Base-by-base conservation (phyloP, 2,797 vertebrate species). In the Lacerta viridis region DNA sequence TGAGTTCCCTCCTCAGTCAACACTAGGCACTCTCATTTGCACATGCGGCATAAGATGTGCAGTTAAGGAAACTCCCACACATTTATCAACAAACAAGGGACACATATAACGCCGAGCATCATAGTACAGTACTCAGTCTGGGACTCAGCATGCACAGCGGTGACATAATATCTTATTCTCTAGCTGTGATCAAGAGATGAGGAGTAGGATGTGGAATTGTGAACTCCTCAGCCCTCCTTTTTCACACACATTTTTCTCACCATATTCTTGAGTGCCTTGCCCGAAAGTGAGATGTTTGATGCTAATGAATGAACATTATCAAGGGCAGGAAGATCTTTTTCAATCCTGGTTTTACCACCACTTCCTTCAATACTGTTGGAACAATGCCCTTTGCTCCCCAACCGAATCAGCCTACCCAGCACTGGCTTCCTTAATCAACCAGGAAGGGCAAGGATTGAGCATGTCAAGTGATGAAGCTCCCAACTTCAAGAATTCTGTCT, bases 41-140 rank as follows among this genome's bases (percentile, higher is more conserved):
- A 7, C 1, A 46, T 71, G 83, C 85, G 69, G 36, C 72, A 83
- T 43, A 36, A 80, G 80, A 88, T 50, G 69, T 23, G 66, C 59
- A 75, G 5, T 74, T 88, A 89, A 71, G 83, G 83, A 29, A 88
- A 15, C 29, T 81, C 64, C 27, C 88, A 36, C 1, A 82, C 7
- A 80, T 61, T 88, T 66, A 75, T 1, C 90, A 69, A 83, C 50
- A 75, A 64, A 25, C 20, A 61, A 39, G 23, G 4, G 17, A 84
- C 27, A 59, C 20, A 59, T 50, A 71, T 50, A 71, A 4, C 74
- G 3, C 25, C 11, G 25, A 29, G 72, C 29, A 64, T 59, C 18
- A 59, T 13, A 50, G 20, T 43, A 43, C 41, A 43, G 41, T 36
- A 41, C 41, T 46, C 75, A 43, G 11, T 27, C 25, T 43, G 46